These are phyloP conservation scores for Chloromyia formosa DNA, from an alignment of 2,888 invertebrate genomes.

Conservation along the genomic window DNA sequence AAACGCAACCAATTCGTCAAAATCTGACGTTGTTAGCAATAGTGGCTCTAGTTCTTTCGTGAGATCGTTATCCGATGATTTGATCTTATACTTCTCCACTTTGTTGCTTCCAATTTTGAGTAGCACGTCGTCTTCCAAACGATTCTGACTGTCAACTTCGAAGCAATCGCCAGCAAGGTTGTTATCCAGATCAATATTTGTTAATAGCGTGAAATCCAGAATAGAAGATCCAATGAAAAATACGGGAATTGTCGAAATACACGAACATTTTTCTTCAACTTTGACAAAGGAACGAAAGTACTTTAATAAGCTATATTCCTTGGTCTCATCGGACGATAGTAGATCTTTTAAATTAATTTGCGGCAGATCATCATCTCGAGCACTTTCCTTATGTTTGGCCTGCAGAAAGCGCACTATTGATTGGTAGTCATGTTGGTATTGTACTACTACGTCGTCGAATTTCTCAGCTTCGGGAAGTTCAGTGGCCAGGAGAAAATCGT, in stretches of 20 bases:
- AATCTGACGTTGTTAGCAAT: not conserved
- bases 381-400: not conserved
- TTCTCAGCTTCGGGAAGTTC: constrained; percentile 23
- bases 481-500: not conserved
- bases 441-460: constrained; percentile 20
- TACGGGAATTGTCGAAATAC: not conserved
- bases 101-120: not conserved
- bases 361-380: not conserved
- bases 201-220: not conserved
- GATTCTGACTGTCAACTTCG: not conserved
- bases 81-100: not conserved
- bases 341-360: not conserved
- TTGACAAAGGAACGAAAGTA: constrained; percentile 11
- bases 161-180: not conserved
- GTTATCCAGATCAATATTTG: not conserved
- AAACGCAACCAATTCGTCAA: not conserved
- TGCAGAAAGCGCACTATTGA: not conserved
- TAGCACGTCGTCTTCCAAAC: not conserved
- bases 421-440: not conserved
- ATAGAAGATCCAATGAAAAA: not conserved
- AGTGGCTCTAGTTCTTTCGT: not conserved
- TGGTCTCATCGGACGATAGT: constrained; percentile 1
- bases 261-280: not conserved
- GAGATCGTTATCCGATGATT: not conserved
- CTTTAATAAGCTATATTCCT: not conserved